Conservation (phyloP, 2,113 vertebrate genomes). For the Phalacrocorax aristotelis region DNA sequence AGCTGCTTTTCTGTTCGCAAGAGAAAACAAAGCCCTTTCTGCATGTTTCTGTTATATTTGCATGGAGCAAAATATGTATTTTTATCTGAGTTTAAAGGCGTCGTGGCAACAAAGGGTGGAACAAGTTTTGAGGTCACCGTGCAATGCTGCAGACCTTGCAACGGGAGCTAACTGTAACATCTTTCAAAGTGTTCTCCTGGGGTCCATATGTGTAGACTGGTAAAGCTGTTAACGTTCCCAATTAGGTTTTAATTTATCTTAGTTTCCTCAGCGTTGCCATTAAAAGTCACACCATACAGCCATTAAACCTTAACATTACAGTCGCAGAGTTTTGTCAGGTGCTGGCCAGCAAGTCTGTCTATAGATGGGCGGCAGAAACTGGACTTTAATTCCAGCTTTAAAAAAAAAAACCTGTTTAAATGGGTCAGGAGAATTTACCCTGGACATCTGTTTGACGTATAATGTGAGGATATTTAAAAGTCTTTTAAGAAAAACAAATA, state of each 20-base stretch:
- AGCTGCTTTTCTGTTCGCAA: not conserved
- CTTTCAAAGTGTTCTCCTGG: slow-evolving; percentile 76
- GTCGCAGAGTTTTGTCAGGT: slow-evolving; percentile 90
- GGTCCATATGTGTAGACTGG: slow-evolving; percentile 78
- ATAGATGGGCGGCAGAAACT: slow-evolving; percentile 41
- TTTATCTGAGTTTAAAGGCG: not conserved
- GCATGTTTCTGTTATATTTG: not conserved
- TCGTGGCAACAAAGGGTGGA: not conserved
- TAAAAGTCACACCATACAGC: slow-evolving; percentile 70
- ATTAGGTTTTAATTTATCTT: slow-evolving; percentile 87
- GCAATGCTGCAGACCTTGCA: slow-evolving; percentile 73
- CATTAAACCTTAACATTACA: slow-evolving; percentile 74
- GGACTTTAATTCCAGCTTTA: slow-evolving; percentile 66
- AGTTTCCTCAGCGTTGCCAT: slow-evolving; percentile 72
- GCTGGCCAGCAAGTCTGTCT: slow-evolving; percentile 73
- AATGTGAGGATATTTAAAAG: slow-evolving; percentile 77
- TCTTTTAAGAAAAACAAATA: slow-evolving; percentile 85
- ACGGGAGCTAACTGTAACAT: slow-evolving; percentile 85
- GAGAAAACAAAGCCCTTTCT: not conserved
- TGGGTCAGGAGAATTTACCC: slow-evolving; percentile 85
- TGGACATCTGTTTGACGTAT: slow-evolving; percentile 91
- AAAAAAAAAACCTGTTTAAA: slow-evolving; percentile 67
- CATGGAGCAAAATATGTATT: fast-evolving
- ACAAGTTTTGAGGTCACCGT: slow-evolving; percentile 56
- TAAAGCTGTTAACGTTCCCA: slow-evolving; percentile 84